Evolutionary conservation across 1,140 invertebrate genomes (phyloP).

Genomic region (Hetaerina americana): DNA sequence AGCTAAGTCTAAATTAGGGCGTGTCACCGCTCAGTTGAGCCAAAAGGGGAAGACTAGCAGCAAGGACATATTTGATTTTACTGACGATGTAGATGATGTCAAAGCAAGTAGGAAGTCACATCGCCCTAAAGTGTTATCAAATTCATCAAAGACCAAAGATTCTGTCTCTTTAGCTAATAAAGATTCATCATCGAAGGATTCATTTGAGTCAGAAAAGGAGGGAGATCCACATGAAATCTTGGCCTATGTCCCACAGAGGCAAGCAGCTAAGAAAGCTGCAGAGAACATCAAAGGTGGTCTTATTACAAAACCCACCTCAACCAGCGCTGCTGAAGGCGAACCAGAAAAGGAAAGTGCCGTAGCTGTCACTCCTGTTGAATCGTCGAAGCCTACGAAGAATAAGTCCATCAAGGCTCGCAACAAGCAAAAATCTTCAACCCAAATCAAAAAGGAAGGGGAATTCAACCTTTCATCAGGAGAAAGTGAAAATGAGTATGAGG

Average conservation of each 20-base stretch:
- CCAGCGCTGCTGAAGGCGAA: constrained; percentile 20
- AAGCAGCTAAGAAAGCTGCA: constrained; percentile 81
- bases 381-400: constrained; percentile 16
- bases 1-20: not conserved
- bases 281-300: constrained; percentile 72
- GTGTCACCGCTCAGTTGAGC: not conserved
- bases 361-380: constrained; percentile 3
- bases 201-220: not conserved
- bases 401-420: constrained; percentile 9
- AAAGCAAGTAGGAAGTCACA: not conserved
- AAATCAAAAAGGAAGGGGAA: not conserved
- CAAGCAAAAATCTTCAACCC: not conserved
- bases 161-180: not conserved
- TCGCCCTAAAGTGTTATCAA: not conserved
- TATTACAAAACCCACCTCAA: constrained; percentile 41
- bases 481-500: constrained; percentile 24
- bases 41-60: not conserved
- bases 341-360: constrained; percentile 28
- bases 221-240: constrained; percentile 1
- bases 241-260: constrained; percentile 74
- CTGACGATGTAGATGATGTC: not conserved
- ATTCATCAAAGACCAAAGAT: not conserved
- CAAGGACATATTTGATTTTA: constrained; percentile 1
- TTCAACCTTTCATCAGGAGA: constrained; percentile 17
- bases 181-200: constrained; percentile 1